These are phyloP conservation scores for Edolisoma coerulescens DNA, from an alignment of 2,113 vertebrate genomes.

Conservation along the genomic window DNA sequence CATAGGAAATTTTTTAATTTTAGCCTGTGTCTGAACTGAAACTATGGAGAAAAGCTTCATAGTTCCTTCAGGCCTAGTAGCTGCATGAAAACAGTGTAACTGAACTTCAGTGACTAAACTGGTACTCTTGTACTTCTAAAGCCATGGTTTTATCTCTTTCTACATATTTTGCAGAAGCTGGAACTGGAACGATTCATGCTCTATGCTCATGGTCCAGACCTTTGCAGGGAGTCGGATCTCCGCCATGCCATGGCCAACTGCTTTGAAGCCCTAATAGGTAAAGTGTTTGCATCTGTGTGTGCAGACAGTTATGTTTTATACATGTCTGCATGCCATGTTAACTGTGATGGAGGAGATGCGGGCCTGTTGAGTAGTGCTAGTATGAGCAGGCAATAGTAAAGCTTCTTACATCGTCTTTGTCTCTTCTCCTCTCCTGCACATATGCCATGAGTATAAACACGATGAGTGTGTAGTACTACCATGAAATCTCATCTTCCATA, in stretches of 20 bases:
- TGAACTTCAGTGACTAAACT: not conserved
- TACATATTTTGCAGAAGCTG: slow-evolving; percentile 81
- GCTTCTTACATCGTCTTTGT: not conserved
- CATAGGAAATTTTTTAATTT: not conserved
- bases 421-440: not conserved
- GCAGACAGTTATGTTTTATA: not conserved
- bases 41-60: not conserved
- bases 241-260: slow-evolving; percentile 99
- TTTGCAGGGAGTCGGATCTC: slow-evolving; percentile 96
- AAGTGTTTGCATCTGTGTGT: not conserved
- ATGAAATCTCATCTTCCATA: not conserved
- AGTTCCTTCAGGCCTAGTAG: not conserved
- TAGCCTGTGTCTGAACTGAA: not conserved
- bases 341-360: not conserved
- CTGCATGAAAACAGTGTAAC: not conserved
- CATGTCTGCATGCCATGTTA: accelerated
- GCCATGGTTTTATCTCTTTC: not conserved
- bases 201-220: slow-evolving; percentile 95
- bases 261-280: slow-evolving; percentile 98
- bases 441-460: accelerated
- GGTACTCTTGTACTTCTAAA: not conserved
- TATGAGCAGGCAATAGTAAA: not conserved
- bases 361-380: not conserved
- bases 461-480: not conserved
- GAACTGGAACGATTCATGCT: slow-evolving; percentile 98